phyloP scores from a whole-genome alignment of 2,888 invertebrate species.

The Euproctis similis region DNA sequence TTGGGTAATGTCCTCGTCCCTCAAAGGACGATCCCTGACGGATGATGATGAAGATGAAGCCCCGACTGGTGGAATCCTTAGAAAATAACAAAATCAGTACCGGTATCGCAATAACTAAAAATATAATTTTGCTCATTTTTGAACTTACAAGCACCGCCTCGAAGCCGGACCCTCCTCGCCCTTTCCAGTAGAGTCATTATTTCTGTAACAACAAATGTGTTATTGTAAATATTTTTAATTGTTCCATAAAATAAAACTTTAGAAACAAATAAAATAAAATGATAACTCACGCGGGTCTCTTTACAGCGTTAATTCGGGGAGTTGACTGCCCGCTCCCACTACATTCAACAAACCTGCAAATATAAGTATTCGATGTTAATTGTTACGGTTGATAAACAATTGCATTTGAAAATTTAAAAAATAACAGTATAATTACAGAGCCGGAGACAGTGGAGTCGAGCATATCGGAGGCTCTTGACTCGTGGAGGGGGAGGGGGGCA shows the following conservation, averaged over 20 bases:
- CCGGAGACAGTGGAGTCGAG: not conserved
- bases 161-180: slow-evolving; percentile 1
- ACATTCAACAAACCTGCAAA: slow-evolving; percentile 1
- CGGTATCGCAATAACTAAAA: slow-evolving; percentile 1
- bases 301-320: not conserved
- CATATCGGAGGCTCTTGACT: not conserved
- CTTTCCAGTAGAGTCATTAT: slow-evolving; percentile 1
- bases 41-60: not conserved
- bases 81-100: slow-evolving; percentile 1
- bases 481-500: not conserved
- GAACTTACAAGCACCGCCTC: slow-evolving; percentile 1
- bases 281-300: not conserved
- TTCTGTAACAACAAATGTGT: slow-evolving; percentile 1
- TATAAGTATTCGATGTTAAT: slow-evolving; percentile 1
- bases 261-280: slow-evolving; percentile 1
- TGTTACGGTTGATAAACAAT: not conserved
- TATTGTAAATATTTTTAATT: not conserved
- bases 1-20: not conserved
- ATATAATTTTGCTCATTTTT: slow-evolving; percentile 1
- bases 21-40: not conserved
- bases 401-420: too few species aligned
- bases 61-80: slow-evolving; percentile 1
- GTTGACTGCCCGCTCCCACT: not conserved
- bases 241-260: not conserved
- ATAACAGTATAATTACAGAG: too few species aligned